phyloP scores from a whole-genome alignment of 2,888 invertebrate species.

The Autographa gamma region DNA sequence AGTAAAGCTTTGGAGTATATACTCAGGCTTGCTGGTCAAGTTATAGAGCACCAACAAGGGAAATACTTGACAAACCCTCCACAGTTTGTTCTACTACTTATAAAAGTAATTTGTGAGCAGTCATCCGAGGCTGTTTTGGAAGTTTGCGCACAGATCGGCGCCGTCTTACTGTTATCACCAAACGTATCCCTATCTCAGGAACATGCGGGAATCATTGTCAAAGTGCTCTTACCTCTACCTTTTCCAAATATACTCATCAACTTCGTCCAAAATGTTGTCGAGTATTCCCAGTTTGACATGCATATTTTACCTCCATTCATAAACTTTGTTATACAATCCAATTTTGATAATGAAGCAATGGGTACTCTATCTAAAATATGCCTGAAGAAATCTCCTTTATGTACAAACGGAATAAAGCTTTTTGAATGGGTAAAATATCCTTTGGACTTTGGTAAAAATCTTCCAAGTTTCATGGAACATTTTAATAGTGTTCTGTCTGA shows the following conservation, averaged over 20 bases:
- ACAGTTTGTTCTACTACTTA: slow-evolving; percentile 88
- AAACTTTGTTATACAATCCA: slow-evolving; percentile 87
- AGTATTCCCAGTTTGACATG: slow-evolving; percentile 92
- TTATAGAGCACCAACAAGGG: slow-evolving; percentile 90
- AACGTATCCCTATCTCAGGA: slow-evolving; percentile 92
- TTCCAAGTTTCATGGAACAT: slow-evolving; percentile 78
- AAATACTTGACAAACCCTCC: slow-evolving; percentile 90
- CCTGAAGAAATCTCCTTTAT: slow-evolving; percentile 90
- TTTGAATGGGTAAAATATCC: slow-evolving; percentile 91
- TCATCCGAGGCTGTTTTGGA: slow-evolving; percentile 83
- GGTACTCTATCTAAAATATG: slow-evolving; percentile 91
- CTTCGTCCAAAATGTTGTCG: slow-evolving; percentile 91
- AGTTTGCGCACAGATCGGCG: slow-evolving; percentile 88
- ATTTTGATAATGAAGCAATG: slow-evolving; percentile 88
- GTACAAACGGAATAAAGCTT: slow-evolving; percentile 89
- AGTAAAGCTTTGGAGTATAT: slow-evolving; percentile 81
- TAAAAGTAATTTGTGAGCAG: slow-evolving; percentile 84
- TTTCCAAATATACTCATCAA: slow-evolving; percentile 89
- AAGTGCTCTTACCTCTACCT: slow-evolving; percentile 89
- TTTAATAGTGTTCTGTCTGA: slow-evolving; percentile 74
- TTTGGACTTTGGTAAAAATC: slow-evolving; percentile 87
- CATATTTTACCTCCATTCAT: slow-evolving; percentile 92
- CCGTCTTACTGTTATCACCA: slow-evolving; percentile 89
- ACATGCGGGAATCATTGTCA: slow-evolving; percentile 91
- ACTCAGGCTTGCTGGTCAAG: slow-evolving; percentile 89